phyloP scores from a whole-genome alignment of 2,113 vertebrate genomes.

The Lamprologus tigripictilis region DNA sequence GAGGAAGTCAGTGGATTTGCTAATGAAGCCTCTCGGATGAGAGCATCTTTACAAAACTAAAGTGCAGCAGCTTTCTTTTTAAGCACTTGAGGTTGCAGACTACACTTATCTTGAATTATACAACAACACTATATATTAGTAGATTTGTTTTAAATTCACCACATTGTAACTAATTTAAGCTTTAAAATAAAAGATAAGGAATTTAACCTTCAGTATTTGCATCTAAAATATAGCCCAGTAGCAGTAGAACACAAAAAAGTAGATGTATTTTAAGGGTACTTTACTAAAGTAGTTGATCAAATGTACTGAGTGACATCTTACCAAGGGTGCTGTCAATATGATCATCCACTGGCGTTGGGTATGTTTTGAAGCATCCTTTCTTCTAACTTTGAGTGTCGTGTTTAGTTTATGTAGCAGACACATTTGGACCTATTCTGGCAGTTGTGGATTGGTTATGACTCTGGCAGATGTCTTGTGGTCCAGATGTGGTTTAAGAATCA shows the following conservation, averaged over 20 bases:
- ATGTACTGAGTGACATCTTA: neutral
- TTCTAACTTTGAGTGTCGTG: neutral
- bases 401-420: neutral
- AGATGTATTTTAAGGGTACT: fast-evolving
- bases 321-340: neutral
- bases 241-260: neutral
- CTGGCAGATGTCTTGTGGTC: neutral
- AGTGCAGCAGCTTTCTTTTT: neutral
- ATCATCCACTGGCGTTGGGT: neutral
- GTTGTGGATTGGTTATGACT: neutral
- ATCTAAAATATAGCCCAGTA: neutral
- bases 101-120: neutral
- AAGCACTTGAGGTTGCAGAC: neutral
- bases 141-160: neutral
- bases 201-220: neutral
- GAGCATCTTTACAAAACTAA: neutral
- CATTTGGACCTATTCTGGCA: neutral
- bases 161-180: neutral
- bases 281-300: neutral
- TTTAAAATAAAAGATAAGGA: neutral
- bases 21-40: neutral
- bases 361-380: neutral
- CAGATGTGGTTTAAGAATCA: neutral
- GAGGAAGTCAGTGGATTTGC: neutral
- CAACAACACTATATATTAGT: neutral